Percentiles rank a stretch among this genome's conserved stretches.
phyloP scores from a whole-genome alignment of 2,888 invertebrate species.

The Agapostemon virescens region DNA sequence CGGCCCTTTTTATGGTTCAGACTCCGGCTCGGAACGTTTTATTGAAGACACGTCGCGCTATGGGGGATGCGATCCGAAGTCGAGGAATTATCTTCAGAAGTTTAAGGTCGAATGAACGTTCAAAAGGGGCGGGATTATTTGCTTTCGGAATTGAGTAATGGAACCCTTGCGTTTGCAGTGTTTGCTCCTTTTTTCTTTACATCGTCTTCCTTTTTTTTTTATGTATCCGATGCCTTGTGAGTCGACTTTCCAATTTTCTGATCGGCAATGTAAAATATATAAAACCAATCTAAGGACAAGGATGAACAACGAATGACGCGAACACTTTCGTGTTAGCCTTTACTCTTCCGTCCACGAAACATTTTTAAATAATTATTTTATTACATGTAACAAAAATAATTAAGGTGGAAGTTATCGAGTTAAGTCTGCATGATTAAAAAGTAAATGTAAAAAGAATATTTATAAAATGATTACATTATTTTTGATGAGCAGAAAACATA shows the following conservation, averaged over 20 bases:
- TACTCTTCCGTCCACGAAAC: background rate
- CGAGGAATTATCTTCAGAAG: constrained; percentile 51
- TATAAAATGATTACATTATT: too few relatives aligned
- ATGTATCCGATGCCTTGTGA: background rate
- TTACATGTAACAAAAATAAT: background rate
- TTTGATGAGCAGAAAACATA: too few relatives aligned
- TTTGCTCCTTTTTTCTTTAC: constrained; percentile 17
- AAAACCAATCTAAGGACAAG: background rate
- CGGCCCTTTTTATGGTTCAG: constrained; percentile 33
- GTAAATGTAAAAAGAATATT: background rate
- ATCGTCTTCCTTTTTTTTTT: background rate
- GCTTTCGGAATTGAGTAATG: constrained; percentile 46
- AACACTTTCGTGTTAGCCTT: background rate
- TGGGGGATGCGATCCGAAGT: constrained; percentile 34
- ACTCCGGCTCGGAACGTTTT: constrained; percentile 47
- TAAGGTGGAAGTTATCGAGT: background rate
- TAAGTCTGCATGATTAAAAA: background rate
- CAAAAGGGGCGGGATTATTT: constrained; percentile 46
- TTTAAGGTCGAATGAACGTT: constrained; percentile 52
- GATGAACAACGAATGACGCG: background rate
- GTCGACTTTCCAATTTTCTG: background rate
- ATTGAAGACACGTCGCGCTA: constrained; percentile 28
- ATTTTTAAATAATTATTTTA: background rate
- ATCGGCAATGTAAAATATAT: background rate
- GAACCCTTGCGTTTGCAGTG: constrained; percentile 37